Conservation (phyloP, 2,113 vertebrate species). For the Sigmodon hispidus region DNA sequence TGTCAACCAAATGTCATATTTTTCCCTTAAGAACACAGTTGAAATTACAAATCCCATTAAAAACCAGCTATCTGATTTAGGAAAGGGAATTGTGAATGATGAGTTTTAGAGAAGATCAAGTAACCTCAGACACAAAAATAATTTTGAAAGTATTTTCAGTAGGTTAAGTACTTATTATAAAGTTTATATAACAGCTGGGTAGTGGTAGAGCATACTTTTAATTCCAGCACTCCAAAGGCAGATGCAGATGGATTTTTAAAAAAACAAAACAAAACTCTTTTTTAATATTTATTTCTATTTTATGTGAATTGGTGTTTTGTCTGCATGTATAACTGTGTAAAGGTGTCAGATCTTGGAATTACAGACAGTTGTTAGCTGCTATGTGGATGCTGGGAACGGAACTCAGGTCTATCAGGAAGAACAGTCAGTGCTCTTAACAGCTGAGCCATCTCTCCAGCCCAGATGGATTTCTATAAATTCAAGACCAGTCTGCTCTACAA, state of each 20-base stretch:
- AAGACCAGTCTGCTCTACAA: not conserved
- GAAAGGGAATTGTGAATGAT: not conserved
- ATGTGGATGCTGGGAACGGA: too few relatives aligned
- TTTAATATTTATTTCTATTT: too few relatives aligned
- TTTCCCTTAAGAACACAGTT: constrained; percentile 13
- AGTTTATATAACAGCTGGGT: not conserved
- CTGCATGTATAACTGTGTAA: too few relatives aligned
- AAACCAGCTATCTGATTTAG: not conserved
- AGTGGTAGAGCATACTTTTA: not conserved
- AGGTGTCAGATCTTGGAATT: too few relatives aligned
- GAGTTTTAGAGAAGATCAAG: not conserved
- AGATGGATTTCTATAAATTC: not conserved
- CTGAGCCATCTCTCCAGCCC: too few relatives aligned
- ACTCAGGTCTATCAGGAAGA: too few relatives aligned
- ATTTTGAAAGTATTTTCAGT: not conserved
- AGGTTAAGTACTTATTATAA: not conserved
- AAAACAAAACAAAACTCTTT: too few relatives aligned
- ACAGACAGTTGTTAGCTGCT: too few relatives aligned
- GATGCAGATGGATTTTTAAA: not conserved
- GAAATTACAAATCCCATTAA: not conserved
- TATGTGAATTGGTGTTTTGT: too few relatives aligned
- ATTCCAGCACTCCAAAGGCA: not conserved
- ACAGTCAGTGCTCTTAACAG: too few relatives aligned
- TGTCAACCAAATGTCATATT: not conserved
- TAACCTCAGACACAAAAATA: not conserved